Evolutionary conservation across 2,797 vertebrate species (phyloP).

Genomic region (Coreius guichenoti): DNA sequence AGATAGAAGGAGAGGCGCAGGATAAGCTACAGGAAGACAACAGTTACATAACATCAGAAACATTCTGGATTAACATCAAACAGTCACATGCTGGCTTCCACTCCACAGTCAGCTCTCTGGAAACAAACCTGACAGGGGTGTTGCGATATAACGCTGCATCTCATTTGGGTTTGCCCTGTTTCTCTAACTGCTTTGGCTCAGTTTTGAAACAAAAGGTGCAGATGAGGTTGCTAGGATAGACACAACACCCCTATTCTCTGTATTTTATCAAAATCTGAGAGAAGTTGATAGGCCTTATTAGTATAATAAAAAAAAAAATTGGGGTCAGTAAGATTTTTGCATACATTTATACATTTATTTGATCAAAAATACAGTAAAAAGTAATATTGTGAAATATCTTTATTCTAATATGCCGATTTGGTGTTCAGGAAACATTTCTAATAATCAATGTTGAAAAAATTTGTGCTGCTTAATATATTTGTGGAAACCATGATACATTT

Average conservation of each 20-base stretch:
- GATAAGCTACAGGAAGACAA: slow-evolving; percentile 38
- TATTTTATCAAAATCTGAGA: background rate
- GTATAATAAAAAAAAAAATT: background rate
- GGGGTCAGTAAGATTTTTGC: background rate
- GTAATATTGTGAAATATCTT: background rate
- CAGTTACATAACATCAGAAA: slow-evolving; percentile 39
- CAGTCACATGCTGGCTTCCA: slow-evolving; percentile 41
- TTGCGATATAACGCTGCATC: slow-evolving; percentile 11
- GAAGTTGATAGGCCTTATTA: background rate
- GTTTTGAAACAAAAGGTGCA: background rate
- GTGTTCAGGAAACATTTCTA: background rate
- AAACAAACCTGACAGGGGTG: slow-evolving; percentile 29
- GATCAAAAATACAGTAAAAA: background rate
- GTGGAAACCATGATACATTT: background rate
- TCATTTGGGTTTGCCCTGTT: background rate
- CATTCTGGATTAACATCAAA: slow-evolving; percentile 50
- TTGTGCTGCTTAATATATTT: background rate
- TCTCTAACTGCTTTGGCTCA: background rate
- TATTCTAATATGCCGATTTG: background rate
- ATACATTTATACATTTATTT: background rate
- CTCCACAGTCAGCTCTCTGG: background rate
- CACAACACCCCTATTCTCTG: background rate
- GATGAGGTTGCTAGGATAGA: background rate
- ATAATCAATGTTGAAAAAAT: background rate
- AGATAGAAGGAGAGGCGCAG: slow-evolving; percentile 10